A percentile compares a stretch with the other conserved stretches of the same genome.
phyloP scores from a whole-genome alignment of 2,797 vertebrate genomes.

The Nannoperca obscura region DNA sequence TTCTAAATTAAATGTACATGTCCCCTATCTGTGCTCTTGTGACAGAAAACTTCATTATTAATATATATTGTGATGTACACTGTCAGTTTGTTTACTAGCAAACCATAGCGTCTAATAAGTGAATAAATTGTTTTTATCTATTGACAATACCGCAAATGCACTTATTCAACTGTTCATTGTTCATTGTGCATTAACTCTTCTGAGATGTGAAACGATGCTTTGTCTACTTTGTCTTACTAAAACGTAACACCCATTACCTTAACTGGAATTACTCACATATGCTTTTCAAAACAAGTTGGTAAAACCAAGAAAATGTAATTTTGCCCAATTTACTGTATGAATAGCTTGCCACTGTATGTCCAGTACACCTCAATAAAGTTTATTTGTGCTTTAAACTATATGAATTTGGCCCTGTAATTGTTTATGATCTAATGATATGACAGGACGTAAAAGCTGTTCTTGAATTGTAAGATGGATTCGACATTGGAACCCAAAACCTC shows the following conservation, averaged over 20 bases:
- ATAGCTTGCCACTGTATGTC: neutral
- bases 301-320: no score
- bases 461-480: neutral
- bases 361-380: neutral
- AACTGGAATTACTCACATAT: neutral
- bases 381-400: neutral
- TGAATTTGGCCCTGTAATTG: neutral
- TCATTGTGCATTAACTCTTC: neutral
- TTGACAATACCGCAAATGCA: neutral
- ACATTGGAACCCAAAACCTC: neutral
- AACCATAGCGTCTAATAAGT: neutral
- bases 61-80: neutral
- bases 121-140: neutral
- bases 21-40: neutral
- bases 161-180: slow-evolving; percentile 4
- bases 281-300: neutral
- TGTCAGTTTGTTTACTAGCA: neutral
- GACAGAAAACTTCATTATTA: slow-evolving; percentile 10
- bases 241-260: neutral
- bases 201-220: neutral
- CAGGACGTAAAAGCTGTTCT: neutral
- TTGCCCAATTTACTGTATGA: neutral
- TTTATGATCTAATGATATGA: neutral
- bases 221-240: slow-evolving; percentile 2
- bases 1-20: neutral